phyloP scores from a whole-genome alignment of 2,113 vertebrate genomes.

The Archilochus colubris region DNA sequence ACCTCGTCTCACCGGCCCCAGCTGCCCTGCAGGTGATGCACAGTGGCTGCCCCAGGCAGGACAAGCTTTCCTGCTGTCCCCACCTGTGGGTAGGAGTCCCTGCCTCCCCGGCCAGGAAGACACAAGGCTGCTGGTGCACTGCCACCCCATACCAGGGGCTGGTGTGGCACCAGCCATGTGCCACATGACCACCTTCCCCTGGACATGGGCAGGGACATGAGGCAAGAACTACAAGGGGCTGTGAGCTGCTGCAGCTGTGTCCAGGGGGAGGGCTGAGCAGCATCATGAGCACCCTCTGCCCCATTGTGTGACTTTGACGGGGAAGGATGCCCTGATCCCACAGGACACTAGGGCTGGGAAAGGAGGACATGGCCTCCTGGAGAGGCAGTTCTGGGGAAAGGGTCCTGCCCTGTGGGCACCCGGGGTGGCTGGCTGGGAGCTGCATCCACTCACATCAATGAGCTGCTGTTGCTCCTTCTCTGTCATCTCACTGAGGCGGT shows the following conservation, averaged over 20 bases:
- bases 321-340: neutral
- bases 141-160: neutral
- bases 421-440: neutral
- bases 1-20: neutral
- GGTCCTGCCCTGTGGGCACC: neutral
- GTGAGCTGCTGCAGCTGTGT: neutral
- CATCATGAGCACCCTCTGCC: neutral
- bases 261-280: neutral
- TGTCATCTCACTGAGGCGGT: conserved; percentile 82
- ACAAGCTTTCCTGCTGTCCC: neutral
- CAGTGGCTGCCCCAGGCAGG: rapidly evolving
- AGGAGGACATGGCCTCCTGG: rapidly evolving
- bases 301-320: rapidly evolving
- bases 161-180: neutral
- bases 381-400: neutral
- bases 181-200: neutral
- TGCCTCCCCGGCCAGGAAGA: neutral
- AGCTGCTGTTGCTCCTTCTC: conserved; percentile 85
- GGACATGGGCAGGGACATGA: neutral
- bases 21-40: neutral
- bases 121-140: neutral
- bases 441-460: conserved; percentile 78
- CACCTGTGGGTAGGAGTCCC: neutral
- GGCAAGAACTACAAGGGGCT: neutral
- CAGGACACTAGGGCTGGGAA: neutral